These are phyloP conservation scores for Rhinichthys osculus DNA, from an alignment of 2,797 vertebrate genomes.

Conservation along the genomic window DNA sequence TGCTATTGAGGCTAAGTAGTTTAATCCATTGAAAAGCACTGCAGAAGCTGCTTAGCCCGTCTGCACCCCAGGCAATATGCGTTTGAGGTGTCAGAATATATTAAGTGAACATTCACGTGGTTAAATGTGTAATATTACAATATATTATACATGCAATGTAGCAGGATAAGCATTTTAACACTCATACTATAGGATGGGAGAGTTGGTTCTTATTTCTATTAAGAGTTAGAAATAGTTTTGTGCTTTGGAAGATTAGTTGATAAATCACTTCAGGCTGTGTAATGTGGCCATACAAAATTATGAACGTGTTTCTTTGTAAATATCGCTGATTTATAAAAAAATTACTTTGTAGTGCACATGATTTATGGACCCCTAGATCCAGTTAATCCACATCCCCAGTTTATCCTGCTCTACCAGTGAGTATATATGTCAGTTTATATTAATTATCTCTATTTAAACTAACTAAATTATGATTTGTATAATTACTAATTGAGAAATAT, in stretches of 20 bases:
- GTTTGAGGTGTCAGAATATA: background rate
- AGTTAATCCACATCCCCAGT: slow-evolving; percentile 91
- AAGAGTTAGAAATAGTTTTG: background rate
- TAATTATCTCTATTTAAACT: too few species aligned
- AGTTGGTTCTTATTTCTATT: background rate
- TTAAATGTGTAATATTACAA: background rate
- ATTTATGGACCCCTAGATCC: slow-evolving; percentile 96
- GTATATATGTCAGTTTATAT: slow-evolving; percentile 59
- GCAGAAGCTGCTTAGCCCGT: slow-evolving; percentile 40
- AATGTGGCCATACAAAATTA: background rate
- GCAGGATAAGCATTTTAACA: background rate
- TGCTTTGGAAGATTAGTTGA: background rate
- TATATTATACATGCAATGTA: background rate
- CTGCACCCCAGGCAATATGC: background rate
- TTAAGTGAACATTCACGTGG: too few species aligned
- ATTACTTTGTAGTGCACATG: slow-evolving; percentile 86
- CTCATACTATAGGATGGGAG: background rate
- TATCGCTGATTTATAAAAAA: background rate
- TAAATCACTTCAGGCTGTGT: background rate
- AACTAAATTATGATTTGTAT: too few species aligned
- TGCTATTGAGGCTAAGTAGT: slow-evolving; percentile 21
- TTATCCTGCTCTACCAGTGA: slow-evolving; percentile 93
- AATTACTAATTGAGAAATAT: background rate
- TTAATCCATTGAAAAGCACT: slow-evolving; percentile 51
- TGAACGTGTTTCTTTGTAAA: background rate